Base-by-base conservation (phyloP, 1,140 invertebrate species). In the Battus philenor region DNA sequence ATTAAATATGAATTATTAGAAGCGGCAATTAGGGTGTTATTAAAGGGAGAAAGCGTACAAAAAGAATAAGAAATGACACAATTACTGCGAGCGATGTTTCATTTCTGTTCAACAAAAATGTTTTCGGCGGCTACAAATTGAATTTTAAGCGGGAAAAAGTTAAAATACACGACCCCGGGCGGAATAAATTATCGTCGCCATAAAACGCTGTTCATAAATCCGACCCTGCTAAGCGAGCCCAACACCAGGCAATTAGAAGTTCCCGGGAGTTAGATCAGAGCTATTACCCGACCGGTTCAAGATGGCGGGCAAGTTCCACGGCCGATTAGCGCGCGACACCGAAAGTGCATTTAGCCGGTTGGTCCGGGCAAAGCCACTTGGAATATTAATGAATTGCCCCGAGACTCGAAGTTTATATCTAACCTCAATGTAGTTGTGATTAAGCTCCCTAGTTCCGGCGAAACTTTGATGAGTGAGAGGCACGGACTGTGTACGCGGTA, bases 211-310 rank as follows among this genome's bases (percentile, higher is more conserved):
- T 36, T 55, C 49, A 64, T 71, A 71, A 71, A 63, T 68, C 27
- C 55, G 59, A 66, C 45, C 46, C 58, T n/a, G n/a, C 24, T 27
- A 6, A 27, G n/a, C 24, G 58, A 49, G 66, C 58, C 50, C 61
- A 65, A 64, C 61, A 75, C 66, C 55, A 70, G 72, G 69, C 72
- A 81, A 81, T 81, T 76, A 81, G 72, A 55, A 74, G 68, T 69
- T 68, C 44, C 32, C 39, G 64, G 66, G 61, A 76, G 69, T 75
- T 77, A 71, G 62, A 68, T 60, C 50, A 50, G 56, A 53, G 57
- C 48, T 67, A 70, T 76, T 66, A 75, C 54, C 58, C 67, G 62
- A 53, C 57, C 57, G 52, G 44, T 56, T 69, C 49, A 50, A 59
- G 63, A 61, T 47, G 54, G 53, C 33, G 29, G 39, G 53, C 24